phyloP scores from a whole-genome alignment of 2,888 invertebrate species.

The Synergus japonicus region DNA sequence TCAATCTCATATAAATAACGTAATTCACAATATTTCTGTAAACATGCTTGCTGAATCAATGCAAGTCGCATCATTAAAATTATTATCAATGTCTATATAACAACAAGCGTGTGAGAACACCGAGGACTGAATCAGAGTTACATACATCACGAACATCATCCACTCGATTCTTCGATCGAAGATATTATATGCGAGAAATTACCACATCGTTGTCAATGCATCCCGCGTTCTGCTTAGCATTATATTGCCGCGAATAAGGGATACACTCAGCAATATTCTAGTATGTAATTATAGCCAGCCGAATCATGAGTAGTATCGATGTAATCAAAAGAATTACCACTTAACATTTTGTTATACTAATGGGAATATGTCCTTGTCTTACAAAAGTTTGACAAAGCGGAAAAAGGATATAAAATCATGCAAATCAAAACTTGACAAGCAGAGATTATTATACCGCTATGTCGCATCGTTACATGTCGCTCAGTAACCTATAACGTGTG shows the following conservation, averaged over 20 bases:
- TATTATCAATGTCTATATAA: slow-evolving; percentile 4
- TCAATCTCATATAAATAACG: slow-evolving; percentile 13
- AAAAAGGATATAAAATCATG: slow-evolving; percentile 48
- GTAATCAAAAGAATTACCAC: slow-evolving; percentile 6
- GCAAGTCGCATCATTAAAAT: slow-evolving; percentile 10
- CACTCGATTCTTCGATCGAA: not conserved
- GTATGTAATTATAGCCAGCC: not conserved
- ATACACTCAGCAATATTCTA: not conserved
- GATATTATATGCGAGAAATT: slow-evolving; percentile 16
- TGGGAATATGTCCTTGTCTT: slow-evolving; percentile 53
- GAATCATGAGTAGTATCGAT: not conserved
- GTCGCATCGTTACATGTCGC: not conserved
- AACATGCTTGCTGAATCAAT: not conserved
- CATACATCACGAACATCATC: not conserved
- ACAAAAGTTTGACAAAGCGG: slow-evolving; percentile 50
- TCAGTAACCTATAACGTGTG: not conserved
- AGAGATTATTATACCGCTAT: not conserved
- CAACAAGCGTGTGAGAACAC: slow-evolving; percentile 7
- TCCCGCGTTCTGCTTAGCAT: not conserved
- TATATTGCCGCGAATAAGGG: too few species aligned
- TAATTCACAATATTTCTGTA: not conserved
- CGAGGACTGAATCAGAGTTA: slow-evolving; percentile 16
- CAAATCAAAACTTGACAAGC: slow-evolving; percentile 35
- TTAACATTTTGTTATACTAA: slow-evolving; percentile 37
- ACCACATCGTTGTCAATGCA: too few species aligned